A percentile compares a stretch with the other conserved stretches of the same genome.
These are phyloP conservation scores for Parthenolecanium corni DNA, from an alignment of 2,888 invertebrate species.

Conservation along the genomic window DNA sequence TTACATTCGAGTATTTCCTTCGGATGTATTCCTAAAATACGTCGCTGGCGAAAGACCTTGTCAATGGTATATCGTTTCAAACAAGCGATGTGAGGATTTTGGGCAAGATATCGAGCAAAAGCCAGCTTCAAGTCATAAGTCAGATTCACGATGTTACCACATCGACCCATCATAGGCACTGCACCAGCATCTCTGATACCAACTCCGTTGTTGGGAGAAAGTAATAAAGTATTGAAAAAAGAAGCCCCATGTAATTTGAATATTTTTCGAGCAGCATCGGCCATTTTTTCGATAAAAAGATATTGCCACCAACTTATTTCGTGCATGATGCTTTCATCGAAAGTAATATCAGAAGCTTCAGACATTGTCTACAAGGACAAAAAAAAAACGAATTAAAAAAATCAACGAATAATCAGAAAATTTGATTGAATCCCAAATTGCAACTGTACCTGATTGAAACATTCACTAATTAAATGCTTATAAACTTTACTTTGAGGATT, in stretches of 20 bases:
- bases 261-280: constrained; percentile 27
- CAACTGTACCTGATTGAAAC: constrained; percentile 43
- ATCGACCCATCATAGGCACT: constrained; percentile 68
- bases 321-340: constrained; percentile 46
- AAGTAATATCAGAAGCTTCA: constrained; percentile 65
- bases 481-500: constrained; percentile 71
- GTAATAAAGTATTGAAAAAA: constrained; percentile 62
- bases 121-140: constrained; percentile 73
- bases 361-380: constrained; percentile 43
- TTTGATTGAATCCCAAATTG: too few species aligned
- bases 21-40: constrained; percentile 70
- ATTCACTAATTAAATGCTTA: constrained; percentile 53
- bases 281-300: constrained; percentile 29
- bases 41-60: constrained; percentile 71
- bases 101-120: constrained; percentile 70
- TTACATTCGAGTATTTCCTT: constrained; percentile 80
- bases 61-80: constrained; percentile 78
- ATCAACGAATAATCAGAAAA: not conserved
- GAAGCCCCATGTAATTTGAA: constrained; percentile 58
- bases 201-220: constrained; percentile 58
- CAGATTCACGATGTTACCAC: constrained; percentile 69
- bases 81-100: constrained; percentile 56
- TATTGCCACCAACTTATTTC: constrained; percentile 28
- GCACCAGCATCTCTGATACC: constrained; percentile 48
- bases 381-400: not conserved